phyloP scores from a whole-genome alignment of 2,888 invertebrate genomes.

The Acrobasis consociella region DNA sequence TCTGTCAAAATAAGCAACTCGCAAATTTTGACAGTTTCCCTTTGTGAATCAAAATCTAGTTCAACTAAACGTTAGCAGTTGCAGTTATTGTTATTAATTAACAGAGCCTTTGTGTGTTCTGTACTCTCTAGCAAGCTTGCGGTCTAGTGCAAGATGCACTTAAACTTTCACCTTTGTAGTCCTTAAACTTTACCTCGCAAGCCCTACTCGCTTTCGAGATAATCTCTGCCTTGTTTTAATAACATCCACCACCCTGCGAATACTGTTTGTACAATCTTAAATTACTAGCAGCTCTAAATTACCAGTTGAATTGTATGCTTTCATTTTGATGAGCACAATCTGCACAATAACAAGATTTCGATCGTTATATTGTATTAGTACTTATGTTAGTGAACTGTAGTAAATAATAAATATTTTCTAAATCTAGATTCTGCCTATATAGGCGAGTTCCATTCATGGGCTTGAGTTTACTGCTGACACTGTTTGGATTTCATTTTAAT shows the following conservation, averaged over 20 bases:
- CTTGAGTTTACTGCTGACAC: no score
- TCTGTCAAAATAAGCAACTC: neutral
- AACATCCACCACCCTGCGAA: constrained; percentile 46
- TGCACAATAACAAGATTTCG: neutral
- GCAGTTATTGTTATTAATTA: constrained; percentile 50
- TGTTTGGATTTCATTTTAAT: no score
- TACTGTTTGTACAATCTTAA: constrained; percentile 35
- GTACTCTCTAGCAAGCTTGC: constrained; percentile 45
- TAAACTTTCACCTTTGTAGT: constrained; percentile 58
- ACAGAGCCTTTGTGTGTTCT: constrained; percentile 46
- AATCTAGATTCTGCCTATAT: no score
- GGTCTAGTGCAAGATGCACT: constrained; percentile 54
- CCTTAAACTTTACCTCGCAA: constrained; percentile 55
- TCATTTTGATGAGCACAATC: neutral
- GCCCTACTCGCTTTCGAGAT: constrained; percentile 50
- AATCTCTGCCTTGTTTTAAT: constrained; percentile 54
- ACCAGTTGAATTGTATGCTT: neutral
- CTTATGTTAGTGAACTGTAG: neutral
- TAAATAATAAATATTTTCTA: no score
- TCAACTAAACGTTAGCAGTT: constrained; percentile 10
- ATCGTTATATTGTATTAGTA: neutral
- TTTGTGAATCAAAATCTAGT: neutral
- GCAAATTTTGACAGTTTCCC: neutral
- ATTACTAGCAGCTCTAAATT: neutral
- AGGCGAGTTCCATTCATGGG: no score